Evolutionary conservation across 1,140 invertebrate genomes (phyloP), one percentile per base, ranked within the genome.

Genomic region (Parasteatoda tepidariorum): DNA sequence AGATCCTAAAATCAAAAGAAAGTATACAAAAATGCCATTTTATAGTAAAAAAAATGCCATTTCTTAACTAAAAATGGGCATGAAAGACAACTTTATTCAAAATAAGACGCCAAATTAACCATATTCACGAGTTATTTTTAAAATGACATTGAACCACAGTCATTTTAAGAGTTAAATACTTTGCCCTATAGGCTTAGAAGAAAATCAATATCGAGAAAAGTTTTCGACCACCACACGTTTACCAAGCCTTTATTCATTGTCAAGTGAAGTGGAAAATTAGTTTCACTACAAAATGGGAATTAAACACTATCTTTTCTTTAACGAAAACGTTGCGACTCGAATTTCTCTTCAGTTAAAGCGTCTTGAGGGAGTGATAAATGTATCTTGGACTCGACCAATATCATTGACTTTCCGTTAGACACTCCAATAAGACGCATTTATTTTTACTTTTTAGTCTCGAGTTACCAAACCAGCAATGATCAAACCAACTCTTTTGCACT

Each of bases 181-280:
- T 64, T 67, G 62, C 9, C 75, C 31, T 41, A 48, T 26, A 33
- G 62, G 9, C 41, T 7, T 15, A 64, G 70, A 83, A 66, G 81
- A 83, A 83, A 74, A 83, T 73, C 68, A 73, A 73, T 73, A 83
- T 73, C 61, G 81, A 57, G 79, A 83, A 70, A 81, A 81, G 78
- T 81, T 81, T 81, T 61, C 62, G 34, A 81, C 79, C 66, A 73
- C 26, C 15, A 18, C 38, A 31, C 67, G 62, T 73, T n/a, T n/a
- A n/a, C 28, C 31, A 34, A 73, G 22, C 68, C 81, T 55, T 74
- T 83, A 83, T 83, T 83, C 81, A 83, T 83, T 83, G 74, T 66
- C 68, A 73, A 83, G 68, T 74, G 68, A 74, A 83, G 81, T 83
- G 81, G 81, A 83, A 83, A 83, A 83, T 83, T 83, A 83, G 81